phyloP scores from a whole-genome alignment of 2,888 invertebrate species.

The Tinea trinotella region DNA sequence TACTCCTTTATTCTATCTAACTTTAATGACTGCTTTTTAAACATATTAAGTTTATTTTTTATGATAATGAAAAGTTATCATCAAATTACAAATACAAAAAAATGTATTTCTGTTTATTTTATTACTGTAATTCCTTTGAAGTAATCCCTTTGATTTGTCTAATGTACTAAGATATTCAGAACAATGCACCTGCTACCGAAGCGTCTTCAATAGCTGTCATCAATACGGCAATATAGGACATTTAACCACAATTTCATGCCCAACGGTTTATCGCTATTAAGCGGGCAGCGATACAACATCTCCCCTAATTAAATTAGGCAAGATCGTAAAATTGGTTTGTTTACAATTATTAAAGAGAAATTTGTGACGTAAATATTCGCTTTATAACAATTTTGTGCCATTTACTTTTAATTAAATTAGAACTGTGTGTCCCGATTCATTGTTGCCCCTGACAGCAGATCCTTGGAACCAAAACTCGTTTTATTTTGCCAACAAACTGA shows the following conservation, averaged over 20 bases:
- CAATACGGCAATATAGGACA: neutral
- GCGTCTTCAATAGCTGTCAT: neutral
- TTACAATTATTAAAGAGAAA: constrained; percentile 11
- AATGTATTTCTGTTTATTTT: too few species aligned
- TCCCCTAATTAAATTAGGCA: constrained; percentile 13
- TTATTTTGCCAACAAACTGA: constrained; percentile 33
- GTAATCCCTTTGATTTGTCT: neutral
- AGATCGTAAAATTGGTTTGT: neutral
- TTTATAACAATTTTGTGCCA: constrained; percentile 21
- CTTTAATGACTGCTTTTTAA: too few species aligned
- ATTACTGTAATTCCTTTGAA: too few species aligned
- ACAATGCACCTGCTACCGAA: neutral
- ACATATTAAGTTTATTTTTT: too few species aligned
- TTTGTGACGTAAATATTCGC: constrained; percentile 5
- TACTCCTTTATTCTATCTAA: too few species aligned
- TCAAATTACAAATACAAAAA: too few species aligned
- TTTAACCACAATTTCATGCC: neutral
- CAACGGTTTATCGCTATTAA: neutral
- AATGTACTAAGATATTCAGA: neutral
- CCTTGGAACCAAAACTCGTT: constrained; percentile 34
- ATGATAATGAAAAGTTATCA: too few species aligned
- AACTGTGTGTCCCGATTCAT: constrained; percentile 35
- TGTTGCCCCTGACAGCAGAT: constrained; percentile 33
- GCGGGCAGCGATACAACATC: neutral
- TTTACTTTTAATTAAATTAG: constrained; percentile 51